Conservation (phyloP, 2,113 vertebrate species). For the Tyrannus savana region DNA sequence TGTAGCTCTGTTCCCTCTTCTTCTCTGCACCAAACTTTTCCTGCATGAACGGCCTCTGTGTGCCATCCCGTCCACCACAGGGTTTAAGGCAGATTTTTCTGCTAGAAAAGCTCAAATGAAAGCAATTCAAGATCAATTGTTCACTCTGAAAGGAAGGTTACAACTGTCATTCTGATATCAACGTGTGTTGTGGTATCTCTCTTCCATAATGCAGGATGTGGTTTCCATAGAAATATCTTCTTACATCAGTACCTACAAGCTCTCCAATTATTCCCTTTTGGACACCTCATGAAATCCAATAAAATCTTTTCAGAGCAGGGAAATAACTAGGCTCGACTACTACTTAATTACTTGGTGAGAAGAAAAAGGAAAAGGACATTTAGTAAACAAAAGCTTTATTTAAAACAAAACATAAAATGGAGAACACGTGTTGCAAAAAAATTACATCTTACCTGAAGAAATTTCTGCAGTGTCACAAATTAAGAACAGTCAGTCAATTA, state of each 20-base stretch:
- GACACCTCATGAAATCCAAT: neutral
- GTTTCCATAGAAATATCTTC: conserved; percentile 56
- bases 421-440: neutral
- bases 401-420: neutral
- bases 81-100: conserved; percentile 21
- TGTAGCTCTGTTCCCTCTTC: neutral
- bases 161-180: conserved; percentile 44
- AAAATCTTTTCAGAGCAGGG: neutral
- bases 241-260: neutral
- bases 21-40: neutral
- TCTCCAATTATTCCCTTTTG: neutral
- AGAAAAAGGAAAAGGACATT: neutral
- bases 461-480: neutral
- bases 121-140: conserved; percentile 45
- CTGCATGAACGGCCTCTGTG: neutral
- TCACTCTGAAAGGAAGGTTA: conserved; percentile 36
- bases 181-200: neutral
- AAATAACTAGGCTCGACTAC: neutral
- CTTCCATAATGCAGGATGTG: conserved; percentile 31
- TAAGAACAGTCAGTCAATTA: neutral
- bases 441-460: neutral
- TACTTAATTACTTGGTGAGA: neutral
- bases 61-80: neutral
- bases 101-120: conserved; percentile 31
- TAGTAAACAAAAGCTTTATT: conserved; percentile 18